These are phyloP conservation scores for Ormyrus labotus DNA, from an alignment of 2,888 invertebrate genomes.

Conservation along the genomic window DNA sequence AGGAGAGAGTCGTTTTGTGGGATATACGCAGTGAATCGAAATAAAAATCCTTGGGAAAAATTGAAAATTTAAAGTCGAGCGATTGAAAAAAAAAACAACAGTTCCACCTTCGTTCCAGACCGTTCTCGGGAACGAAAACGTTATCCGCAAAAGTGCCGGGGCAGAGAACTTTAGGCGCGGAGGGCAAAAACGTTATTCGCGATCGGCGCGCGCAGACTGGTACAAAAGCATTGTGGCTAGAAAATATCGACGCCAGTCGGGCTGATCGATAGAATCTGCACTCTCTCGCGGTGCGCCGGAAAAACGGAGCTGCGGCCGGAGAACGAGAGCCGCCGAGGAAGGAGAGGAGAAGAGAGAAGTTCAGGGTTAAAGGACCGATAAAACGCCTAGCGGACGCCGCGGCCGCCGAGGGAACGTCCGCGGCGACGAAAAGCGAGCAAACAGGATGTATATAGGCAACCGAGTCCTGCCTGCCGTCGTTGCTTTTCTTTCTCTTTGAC, in stretches of 20 bases:
- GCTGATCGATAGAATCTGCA: conserved; percentile 15
- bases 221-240: conserved; percentile 16
- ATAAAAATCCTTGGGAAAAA: too few species aligned
- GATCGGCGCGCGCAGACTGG: neutral
- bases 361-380: conserved; percentile 67
- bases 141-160: neutral
- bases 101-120: too few species aligned
- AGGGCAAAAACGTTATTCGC: conserved; percentile 15
- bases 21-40: too few species aligned
- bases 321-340: conserved; percentile 18
- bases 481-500: too few species aligned
- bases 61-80: too few species aligned
- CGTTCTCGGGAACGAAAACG: too few species aligned
- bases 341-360: conserved; percentile 59
- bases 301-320: conserved; percentile 38
- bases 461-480: too few species aligned
- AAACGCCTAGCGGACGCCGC: conserved; percentile 61
- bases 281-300: conserved; percentile 39
- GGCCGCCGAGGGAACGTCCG: conserved; percentile 12
- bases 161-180: neutral
- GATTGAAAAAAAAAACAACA: too few species aligned
- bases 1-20: too few species aligned
- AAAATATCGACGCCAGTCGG: neutral
- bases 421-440: neutral
- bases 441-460: too few species aligned